Evolutionary conservation across 2,113 vertebrate genomes (phyloP), one percentile per base, ranked within the genome.

Genomic region (Semicossyphus pulcher): DNA sequence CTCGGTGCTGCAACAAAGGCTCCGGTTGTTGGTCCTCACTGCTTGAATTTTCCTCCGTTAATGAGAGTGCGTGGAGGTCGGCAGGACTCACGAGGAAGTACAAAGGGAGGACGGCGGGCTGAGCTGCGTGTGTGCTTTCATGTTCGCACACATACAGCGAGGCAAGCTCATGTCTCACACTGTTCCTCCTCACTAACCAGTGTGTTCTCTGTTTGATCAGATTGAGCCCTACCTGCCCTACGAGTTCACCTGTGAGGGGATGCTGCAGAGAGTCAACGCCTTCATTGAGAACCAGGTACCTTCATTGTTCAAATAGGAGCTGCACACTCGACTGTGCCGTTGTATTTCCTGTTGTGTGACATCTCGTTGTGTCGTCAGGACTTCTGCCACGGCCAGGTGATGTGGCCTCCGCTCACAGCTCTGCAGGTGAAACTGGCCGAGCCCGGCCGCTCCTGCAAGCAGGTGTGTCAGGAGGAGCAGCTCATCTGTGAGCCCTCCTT

Each of bases 401-500:
- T 99, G 98, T 99, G 98, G 98, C 98, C 98, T 0, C 97, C 98
- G 0, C 93, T 99, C 90, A 95, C 91, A 62, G 92, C 96, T 20
- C 93, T 99, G 86, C 97, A 97, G 91, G 96, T 99, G n/a, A 96
- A 96, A 82, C 81, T 95, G 25, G 95, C 98, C 1, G 94, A 95
- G 37, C 93, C 96, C 0, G 95, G 97, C 5, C 95, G 93, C 87
- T 95, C 97, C 29, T 99, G 98, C 76, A 99, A 99, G 71, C 97
- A 99, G 88, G 94, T 98, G 52, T 99, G 98, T 90, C 98, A 99
- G 93, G 97, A 99, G 91, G 95, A 93, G 84, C 96, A 97, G 85
- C 96, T 99, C 71, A 97, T 99, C 92, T 99, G 98, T 1, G 98
- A 99, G 83, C 98, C 98, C 0, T 98, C 97, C 29, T 99, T 98